Evolutionary conservation across 1,140 invertebrate species (phyloP).

Genomic region (Hypsibius dujardini): DNA sequence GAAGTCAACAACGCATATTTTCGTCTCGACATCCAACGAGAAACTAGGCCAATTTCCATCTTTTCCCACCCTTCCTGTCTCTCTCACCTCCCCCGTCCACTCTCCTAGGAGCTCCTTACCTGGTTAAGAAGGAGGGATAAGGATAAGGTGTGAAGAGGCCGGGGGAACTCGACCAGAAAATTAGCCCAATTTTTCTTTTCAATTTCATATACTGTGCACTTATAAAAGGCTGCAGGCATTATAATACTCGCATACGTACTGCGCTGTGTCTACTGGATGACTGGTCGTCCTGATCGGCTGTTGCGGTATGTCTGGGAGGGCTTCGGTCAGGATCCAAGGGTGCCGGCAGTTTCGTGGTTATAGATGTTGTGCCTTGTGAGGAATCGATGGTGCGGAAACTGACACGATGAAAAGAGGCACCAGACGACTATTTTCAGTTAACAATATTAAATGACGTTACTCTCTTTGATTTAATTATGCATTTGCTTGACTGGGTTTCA

Average conservation of each 20-base stretch:
- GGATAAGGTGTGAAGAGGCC: neutral
- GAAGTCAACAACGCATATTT: neutral
- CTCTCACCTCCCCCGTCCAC: no score
- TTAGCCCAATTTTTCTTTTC: neutral
- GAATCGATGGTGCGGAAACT: no score
- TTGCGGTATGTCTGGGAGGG: neutral
- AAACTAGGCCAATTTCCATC: neutral
- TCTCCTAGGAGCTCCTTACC: no score
- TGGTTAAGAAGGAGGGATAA: no score
- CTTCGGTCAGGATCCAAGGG: neutral
- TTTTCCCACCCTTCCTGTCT: no score
- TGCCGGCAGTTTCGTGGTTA: neutral
- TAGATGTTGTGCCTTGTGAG: neutral
- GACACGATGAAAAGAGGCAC: no score
- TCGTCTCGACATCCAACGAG: neutral
- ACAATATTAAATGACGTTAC: no score
- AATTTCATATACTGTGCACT: conserved; percentile 5
- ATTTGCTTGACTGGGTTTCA: no score
- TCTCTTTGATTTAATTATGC: no score
- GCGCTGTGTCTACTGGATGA: no score
- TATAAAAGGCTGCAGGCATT: neutral
- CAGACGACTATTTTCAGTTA: no score
- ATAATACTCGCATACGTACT: no score
- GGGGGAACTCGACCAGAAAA: conserved; percentile 9
- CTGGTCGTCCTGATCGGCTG: neutral